Evolutionary conservation across 2,888 invertebrate species (phyloP), one percentile per base, ranked within the genome.

Genomic region (Agapostemon virescens): DNA sequence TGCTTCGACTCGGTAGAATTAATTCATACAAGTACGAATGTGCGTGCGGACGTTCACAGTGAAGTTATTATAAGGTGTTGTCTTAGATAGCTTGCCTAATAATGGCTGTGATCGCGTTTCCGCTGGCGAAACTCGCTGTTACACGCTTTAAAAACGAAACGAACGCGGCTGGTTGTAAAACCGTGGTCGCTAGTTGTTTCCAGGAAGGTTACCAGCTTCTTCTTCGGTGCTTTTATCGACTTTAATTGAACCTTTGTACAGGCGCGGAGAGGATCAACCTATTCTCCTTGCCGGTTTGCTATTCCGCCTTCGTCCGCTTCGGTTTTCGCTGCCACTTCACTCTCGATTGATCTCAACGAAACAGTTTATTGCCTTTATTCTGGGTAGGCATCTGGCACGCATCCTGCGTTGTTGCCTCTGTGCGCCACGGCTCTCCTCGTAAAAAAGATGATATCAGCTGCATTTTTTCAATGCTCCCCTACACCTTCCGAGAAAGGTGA

Each of bases 321-420:
- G 70, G 61, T 77, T 55, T 70, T 49, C 42, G 64, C 74, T 72
- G 73, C 67, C 79, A 38, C 71, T 86, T 86, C 85, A 78, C 79
- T 71, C 86, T 83, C 85, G 85, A 87, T 85, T 84, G 82, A 82
- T 75, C 87, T 82, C 83, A 79, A 81, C 82, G 85, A 87, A 88
- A 84, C 79, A 87, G 87, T 90, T 90, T 89, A 88, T 63, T 88
- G 87, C 88, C 89, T 90, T 90, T 90, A 90, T 90, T 90, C 87
- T 87, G 79, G 84, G 73, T 79, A 75, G 72, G 79, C 84, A 79
- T 75, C 76, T 52, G 76, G 77, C 74, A 68, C 70, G 45, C 78
- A 66, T 69, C 71, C 64, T 36, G 38, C 49, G 49, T 49, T 63
- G 64, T 70, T 45, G 20, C 58, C 67, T 26, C 69, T 45, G 26